Evolutionary conservation across 92 coral and sea anemone species (phyloP), one percentile per base, ranked within the genome.

Genomic region (Palythoa caribaeorum): DNA sequence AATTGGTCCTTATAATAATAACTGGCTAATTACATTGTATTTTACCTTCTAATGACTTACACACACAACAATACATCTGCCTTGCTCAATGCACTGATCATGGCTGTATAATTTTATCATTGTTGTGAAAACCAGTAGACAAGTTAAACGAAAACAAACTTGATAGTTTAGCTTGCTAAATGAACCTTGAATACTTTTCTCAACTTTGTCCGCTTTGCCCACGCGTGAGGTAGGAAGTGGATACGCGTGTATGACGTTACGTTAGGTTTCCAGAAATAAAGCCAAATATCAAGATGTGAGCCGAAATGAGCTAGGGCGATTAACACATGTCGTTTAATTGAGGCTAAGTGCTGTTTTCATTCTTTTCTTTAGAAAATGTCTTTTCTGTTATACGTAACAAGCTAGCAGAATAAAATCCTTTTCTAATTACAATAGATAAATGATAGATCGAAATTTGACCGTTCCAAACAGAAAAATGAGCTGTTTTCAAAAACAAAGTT

Each of bases 1-100:
- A 97, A 97, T 97, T 97, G 99, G 98, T 96, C 93, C 98, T 92
- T 94, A 97, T 94, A 94, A 94, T 95, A 95, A 97, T 97, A 90
- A 89, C 96, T 71, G 87, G 92, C 95, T 97, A 97, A 97, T 97
- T 97, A 92, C 98, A 97, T 97, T 97, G 99, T 97, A 86, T 91
- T 92, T 91, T 91, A 89, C 83, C 96, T 84, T 85, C 91, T 94
- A 94, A 94, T 92, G 92, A 91, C 96, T 90, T 94, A 85, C 89
- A 87, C 91, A 88, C 90, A 90, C 90, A 95, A 94, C 96, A 95
- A 94, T 73, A 88, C 97, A 93, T 90, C 90, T 96, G 96, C 80
- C 88, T 75, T 71, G 77, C 93, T 90, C 92, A 89, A 90, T 77
- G 63, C 84, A 93, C 91, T 93, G 91, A 90, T 94, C 95, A 87